Evolutionary conservation across 2,888 invertebrate genomes (phyloP).

Genomic region (Notodonta ziczac): DNA sequence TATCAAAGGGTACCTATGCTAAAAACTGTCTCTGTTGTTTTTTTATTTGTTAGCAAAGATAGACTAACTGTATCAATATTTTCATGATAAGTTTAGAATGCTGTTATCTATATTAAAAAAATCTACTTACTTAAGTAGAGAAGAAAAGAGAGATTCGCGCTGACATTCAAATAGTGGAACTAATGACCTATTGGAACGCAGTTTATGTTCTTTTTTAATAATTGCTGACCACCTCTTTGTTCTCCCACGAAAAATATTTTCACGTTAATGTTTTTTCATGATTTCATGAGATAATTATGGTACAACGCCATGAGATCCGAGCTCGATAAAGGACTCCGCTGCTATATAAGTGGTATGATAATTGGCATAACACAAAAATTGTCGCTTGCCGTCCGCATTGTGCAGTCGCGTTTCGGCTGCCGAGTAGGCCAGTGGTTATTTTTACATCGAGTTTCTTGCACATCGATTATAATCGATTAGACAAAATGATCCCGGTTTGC

Average conservation of each 20-base stretch:
- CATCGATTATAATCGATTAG: slow-evolving; percentile 26
- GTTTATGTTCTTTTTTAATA: too few species aligned
- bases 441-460: slow-evolving; percentile 27
- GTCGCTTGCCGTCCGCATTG: slow-evolving; percentile 21
- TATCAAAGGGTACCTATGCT: too few species aligned
- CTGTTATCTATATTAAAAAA: too few species aligned
- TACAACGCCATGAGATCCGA: neutral
- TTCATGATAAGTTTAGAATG: too few species aligned
- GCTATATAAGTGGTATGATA: neutral
- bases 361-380: slow-evolving; percentile 22
- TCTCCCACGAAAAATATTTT: neutral
- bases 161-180: too few species aligned
- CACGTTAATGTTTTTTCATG: neutral
- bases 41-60: too few species aligned
- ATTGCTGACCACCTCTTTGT: too few species aligned
- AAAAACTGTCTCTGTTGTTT: too few species aligned
- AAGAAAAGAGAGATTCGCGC: too few species aligned
- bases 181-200: too few species aligned
- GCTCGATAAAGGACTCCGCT: neutral
- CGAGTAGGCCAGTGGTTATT: slow-evolving; percentile 41
- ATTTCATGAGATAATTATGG: neutral
- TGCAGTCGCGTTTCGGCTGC: slow-evolving; percentile 42
- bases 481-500: slow-evolving; percentile 35
- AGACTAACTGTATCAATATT: too few species aligned
- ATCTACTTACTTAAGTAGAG: too few species aligned